phyloP scores from a whole-genome alignment of 1,140 invertebrate genomes.

The Lasioglossum albipes region DNA sequence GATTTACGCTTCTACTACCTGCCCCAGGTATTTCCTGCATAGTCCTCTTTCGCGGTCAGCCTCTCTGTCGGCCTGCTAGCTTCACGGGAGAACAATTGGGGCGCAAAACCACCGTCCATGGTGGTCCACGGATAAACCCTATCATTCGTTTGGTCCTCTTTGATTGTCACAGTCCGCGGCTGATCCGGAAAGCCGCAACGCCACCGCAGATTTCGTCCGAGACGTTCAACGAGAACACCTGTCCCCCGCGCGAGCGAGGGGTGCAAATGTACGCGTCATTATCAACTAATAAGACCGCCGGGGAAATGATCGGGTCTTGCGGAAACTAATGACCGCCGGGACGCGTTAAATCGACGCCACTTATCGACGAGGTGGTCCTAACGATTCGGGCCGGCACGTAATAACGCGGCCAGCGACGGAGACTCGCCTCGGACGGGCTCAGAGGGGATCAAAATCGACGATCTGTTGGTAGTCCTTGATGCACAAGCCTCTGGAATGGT shows the following conservation, averaged over 20 bases:
- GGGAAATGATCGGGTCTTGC: slow-evolving; percentile 53
- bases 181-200: neutral
- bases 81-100: too few species aligned
- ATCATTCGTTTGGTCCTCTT: neutral
- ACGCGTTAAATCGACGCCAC: slow-evolving; percentile 57
- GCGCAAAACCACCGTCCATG: too few species aligned
- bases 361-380: slow-evolving; percentile 43
- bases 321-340: slow-evolving; percentile 53
- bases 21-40: too few species aligned
- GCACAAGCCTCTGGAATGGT: too few species aligned
- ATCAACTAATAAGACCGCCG: slow-evolving; percentile 35
- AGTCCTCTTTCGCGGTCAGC: too few species aligned
- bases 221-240: slow-evolving; percentile 42
- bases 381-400: slow-evolving; percentile 38
- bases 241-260: neutral
- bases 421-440: neutral
- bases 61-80: too few species aligned
- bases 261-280: slow-evolving; percentile 41
- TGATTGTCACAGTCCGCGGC: neutral
- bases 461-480: too few species aligned
- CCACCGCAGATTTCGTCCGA: neutral
- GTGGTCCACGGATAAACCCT: neutral
- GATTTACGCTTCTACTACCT: slow-evolving; percentile 15
- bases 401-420: neutral
- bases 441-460: too few species aligned